phyloP scores from a whole-genome alignment of 2,797 vertebrate genomes.

The Enteromius viviparus region DNA sequence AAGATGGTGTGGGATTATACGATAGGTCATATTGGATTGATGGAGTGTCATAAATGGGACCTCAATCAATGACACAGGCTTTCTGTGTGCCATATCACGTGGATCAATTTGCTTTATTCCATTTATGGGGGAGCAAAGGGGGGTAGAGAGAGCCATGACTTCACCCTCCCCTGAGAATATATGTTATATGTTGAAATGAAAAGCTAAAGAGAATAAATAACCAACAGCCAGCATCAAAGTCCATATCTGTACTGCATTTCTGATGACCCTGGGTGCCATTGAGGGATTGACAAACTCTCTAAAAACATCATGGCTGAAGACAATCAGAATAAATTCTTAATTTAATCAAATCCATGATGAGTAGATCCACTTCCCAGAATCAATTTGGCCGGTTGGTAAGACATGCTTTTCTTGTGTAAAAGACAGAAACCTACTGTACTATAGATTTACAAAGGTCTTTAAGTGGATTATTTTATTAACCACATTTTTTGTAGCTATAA shows the following conservation, averaged over 20 bases:
- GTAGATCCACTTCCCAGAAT: not conserved
- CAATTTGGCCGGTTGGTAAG: slow-evolving; percentile 13
- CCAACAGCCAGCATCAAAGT: slow-evolving; percentile 4
- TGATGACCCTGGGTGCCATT: not conserved
- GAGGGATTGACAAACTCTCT: not conserved
- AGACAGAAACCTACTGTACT: not conserved
- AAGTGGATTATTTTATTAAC: slow-evolving; percentile 19
- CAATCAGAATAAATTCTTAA: not conserved
- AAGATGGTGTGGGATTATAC: slow-evolving; percentile 37
- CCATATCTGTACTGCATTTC: not conserved
- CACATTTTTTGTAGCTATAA: slow-evolving; percentile 5
- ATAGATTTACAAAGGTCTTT: not conserved
- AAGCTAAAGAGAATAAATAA: not conserved
- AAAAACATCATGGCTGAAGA: not conserved
- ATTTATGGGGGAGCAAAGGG: slow-evolving; percentile 17
- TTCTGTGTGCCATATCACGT: slow-evolving; percentile 44
- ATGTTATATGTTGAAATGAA: slow-evolving; percentile 13
- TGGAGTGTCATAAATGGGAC: slow-evolving; percentile 41
- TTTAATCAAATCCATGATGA: not conserved
- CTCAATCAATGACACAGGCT: slow-evolving; percentile 49
- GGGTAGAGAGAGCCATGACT: slow-evolving; percentile 16
- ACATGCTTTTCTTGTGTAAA: not conserved
- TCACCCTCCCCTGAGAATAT: slow-evolving; percentile 19
- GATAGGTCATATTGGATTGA: slow-evolving; percentile 49
- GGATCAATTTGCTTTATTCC: slow-evolving; percentile 52